Evolutionary conservation across 1,140 invertebrate genomes (phyloP), one percentile per base, ranked within the genome.

Genomic region (Acromyrmex echinatior): DNA sequence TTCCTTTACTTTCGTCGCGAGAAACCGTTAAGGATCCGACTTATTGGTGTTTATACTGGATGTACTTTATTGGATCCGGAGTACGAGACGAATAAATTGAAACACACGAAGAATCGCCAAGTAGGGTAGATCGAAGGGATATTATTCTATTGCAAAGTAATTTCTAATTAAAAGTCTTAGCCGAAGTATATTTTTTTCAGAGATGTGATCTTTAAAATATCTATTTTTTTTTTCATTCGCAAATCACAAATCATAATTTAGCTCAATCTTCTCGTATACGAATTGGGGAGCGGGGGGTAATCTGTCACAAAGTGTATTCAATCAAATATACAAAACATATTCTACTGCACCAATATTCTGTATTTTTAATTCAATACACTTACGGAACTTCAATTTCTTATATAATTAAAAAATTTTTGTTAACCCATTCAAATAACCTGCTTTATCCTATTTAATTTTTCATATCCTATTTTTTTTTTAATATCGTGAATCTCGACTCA

Each of bases 401-500:
- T 45, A 45, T 10, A 45, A 45, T 45, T 45, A 10, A 10, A 45
- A 10, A 45, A 45, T 10, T 10, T 45, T 9, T 45, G 10, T 45
- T 45, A 45, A 45, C 9, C 9, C 9, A 45, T 45, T 0, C 39
- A 45, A 45, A 45, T 45, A 45, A 10, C 2, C 9, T 10, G 39
- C 9, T 45, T 45, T 45, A 45, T 9, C 39, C 39, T 39, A 73
- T 76, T 45, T 14, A 45, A 28, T 28, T 51, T 62, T 76, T 49
- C 16, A 14, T 12, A 56, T 1, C 25, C 25, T 1, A 25, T 39
- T 35, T 58, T 58, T 89, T 31, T 58, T 89, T 88, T 89, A 90
- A 90, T 89, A 73, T 74, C 60, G 76, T 39, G 12, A 84, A 86
- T 80, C 76, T 45, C 87, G 74, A 62, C 66, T 90, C 63, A 86